phyloP scores from a whole-genome alignment of 2,797 vertebrate species.

The Anabas testudineus region DNA sequence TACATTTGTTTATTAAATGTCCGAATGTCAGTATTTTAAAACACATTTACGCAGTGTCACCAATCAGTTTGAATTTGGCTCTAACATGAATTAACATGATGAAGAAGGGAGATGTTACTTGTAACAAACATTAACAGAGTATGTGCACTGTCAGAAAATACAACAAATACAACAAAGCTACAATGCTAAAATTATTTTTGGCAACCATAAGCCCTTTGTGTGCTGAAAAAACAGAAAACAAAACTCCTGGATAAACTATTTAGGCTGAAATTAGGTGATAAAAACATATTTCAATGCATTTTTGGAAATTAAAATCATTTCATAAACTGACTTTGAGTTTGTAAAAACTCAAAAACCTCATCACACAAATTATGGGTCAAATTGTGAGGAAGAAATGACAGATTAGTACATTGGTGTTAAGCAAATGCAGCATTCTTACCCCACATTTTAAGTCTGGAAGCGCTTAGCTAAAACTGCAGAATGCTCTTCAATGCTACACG shows the following conservation, averaged over 20 bases:
- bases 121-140: slow-evolving; percentile 4
- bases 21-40: slow-evolving; percentile 55
- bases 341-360: too few species aligned
- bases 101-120: slow-evolving; percentile 29
- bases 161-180: too few species aligned
- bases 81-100: slow-evolving; percentile 20
- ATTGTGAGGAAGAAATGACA: slow-evolving; percentile 4
- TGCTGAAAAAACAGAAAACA: slow-evolving; percentile 22
- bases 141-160: slow-evolving; percentile 40
- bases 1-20: slow-evolving; percentile 56
- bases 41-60: slow-evolving; percentile 22
- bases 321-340: too few species aligned
- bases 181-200: too few species aligned
- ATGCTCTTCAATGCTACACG: slow-evolving; percentile 67
- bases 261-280: too few species aligned
- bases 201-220: slow-evolving; percentile 4
- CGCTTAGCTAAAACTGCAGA: slow-evolving; percentile 70
- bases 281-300: slow-evolving; percentile 36
- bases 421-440: slow-evolving; percentile 34
- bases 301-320: slow-evolving; percentile 41
- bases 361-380: slow-evolving; percentile 8
- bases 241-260: too few species aligned
- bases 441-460: slow-evolving; percentile 58
- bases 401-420: slow-evolving; percentile 26
- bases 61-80: slow-evolving; percentile 31